Conservation (phyloP, 2,113 vertebrate genomes). For the Pyrgilauda ruficollis region DNA sequence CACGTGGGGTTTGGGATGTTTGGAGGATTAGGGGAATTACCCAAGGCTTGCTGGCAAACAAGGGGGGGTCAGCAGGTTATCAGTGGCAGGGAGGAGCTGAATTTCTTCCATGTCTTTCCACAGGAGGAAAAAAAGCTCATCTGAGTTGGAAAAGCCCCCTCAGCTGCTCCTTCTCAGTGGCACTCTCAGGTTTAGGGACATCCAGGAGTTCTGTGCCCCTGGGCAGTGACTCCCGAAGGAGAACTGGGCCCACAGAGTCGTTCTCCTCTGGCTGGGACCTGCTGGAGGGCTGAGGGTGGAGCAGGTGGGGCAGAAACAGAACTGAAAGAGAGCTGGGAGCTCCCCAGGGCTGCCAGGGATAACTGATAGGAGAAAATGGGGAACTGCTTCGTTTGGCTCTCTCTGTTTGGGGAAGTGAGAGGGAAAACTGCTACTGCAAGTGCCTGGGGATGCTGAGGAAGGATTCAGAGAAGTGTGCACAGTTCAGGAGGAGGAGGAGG, state of each 20-base stretch:
- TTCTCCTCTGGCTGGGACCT: background rate
- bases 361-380: background rate
- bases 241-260: accelerated
- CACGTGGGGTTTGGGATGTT: background rate
- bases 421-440: background rate
- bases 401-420: conserved; percentile 21
- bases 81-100: background rate
- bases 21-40: conserved; percentile 40
- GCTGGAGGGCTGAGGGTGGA: background rate
- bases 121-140: background rate
- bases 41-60: background rate
- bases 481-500: background rate
- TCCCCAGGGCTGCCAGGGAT: background rate
- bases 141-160: background rate
- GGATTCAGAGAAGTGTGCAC: background rate
- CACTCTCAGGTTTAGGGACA: background rate
- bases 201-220: background rate
- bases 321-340: background rate
- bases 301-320: background rate
- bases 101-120: background rate
- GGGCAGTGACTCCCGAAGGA: background rate
- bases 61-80: background rate
- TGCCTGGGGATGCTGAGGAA: background rate
- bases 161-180: background rate
- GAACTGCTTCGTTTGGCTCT: background rate